A percentile compares a stretch with the other conserved stretches of the same genome.
These are phyloP conservation scores for Pelagia noctiluca DNA, from an alignment of 30 jellyfish, hydroid and myxozoan species.

Conservation along the genomic window DNA sequence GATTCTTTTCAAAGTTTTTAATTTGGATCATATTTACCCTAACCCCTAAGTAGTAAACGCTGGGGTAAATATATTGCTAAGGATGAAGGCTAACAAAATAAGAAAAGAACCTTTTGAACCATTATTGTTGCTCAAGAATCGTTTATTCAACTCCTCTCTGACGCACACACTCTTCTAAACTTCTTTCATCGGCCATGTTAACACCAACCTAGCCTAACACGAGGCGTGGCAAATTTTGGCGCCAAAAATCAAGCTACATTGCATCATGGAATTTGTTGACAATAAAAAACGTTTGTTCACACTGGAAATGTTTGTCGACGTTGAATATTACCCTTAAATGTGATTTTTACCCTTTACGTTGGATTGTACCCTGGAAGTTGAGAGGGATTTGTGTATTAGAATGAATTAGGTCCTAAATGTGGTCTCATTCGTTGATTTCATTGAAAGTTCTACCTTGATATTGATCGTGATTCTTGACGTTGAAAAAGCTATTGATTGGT, in stretches of 20 bases:
- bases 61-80: too few species aligned
- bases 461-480: too few species aligned
- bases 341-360: neutral
- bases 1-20: too few species aligned
- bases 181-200: slow-evolving; percentile 6
- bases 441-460: neutral
- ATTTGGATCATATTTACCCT: too few species aligned
- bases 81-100: too few species aligned
- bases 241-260: slow-evolving; percentile 45
- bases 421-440: neutral
- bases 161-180: slow-evolving; percentile 40
- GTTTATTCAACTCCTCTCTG: slow-evolving; percentile 44
- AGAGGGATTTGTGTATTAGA: too few species aligned
- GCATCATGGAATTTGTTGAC: slow-evolving; percentile 67
- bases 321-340: slow-evolving; percentile 28
- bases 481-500: neutral
- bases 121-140: too few species aligned
- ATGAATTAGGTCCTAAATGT: too few species aligned
- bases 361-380: neutral
- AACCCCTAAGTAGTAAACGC: too few species aligned
- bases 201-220: neutral
- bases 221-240: slow-evolving; percentile 23
- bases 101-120: too few species aligned
- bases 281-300: slow-evolving; percentile 12
- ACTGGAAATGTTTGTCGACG: slow-evolving; percentile 18